A percentile compares a stretch with the other conserved stretches of the same genome.
Evolutionary conservation across 2,797 vertebrate genomes (phyloP).

Genomic region (Tolypeutes matacus): DNA sequence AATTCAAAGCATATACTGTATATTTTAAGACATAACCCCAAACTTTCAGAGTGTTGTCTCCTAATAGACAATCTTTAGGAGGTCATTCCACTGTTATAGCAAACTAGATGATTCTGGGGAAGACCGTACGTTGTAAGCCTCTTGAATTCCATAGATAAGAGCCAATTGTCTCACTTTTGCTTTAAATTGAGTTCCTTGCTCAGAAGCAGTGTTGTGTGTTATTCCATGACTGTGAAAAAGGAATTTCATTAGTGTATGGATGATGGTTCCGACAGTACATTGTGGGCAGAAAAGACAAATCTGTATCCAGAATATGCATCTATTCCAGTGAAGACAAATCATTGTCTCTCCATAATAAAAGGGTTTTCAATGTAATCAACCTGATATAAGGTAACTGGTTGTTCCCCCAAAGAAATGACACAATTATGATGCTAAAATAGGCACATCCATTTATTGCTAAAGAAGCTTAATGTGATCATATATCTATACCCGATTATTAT

Average conservation of each 20-base stretch:
- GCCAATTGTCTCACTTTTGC: neutral
- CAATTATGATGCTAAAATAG: neutral
- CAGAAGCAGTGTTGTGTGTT: neutral
- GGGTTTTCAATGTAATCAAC: neutral
- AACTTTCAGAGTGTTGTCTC: neutral
- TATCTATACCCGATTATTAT: neutral
- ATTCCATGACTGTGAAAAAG: neutral
- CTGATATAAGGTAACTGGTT: neutral
- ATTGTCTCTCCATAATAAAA: neutral
- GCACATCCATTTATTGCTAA: neutral
- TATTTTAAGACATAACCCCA: neutral
- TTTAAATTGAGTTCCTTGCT: neutral
- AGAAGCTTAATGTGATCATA: slow-evolving; percentile 13
- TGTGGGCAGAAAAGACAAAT: neutral
- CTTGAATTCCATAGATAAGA: neutral
- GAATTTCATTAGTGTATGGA: neutral
- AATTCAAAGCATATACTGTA: neutral
- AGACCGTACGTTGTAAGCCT: neutral
- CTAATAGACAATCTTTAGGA: neutral
- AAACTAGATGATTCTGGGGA: neutral
- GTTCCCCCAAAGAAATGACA: neutral
- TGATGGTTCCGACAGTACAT: neutral
- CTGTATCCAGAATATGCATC: neutral
- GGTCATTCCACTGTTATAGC: neutral
- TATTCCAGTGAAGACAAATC: slow-evolving; percentile 13